Conservation (phyloP, 1,140 invertebrate genomes). For the Gryllus bimaculatus region DNA sequence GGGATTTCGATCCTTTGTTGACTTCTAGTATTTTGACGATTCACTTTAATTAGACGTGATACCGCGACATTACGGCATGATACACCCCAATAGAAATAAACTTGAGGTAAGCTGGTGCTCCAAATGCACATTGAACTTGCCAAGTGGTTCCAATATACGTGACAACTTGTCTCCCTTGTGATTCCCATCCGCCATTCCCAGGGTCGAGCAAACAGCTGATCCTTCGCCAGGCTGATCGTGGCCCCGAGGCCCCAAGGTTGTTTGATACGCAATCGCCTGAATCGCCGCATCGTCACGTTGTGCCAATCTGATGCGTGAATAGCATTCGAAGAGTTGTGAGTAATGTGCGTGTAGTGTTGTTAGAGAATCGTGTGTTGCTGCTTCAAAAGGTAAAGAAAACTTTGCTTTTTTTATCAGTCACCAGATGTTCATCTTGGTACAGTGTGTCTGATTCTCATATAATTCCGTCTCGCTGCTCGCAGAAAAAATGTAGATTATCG, state of each 20-base stretch:
- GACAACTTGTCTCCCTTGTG: not conserved
- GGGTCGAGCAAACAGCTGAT: slow-evolving; percentile 19
- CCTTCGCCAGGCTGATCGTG: slow-evolving; percentile 7
- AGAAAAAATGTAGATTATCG: not conserved
- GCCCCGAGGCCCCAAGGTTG: slow-evolving; percentile 9
- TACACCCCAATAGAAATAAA: slow-evolving; percentile 20
- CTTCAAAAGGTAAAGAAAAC: not conserved
- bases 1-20: slow-evolving; percentile 17
- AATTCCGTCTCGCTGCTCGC: not conserved
- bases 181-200: slow-evolving; percentile 12
- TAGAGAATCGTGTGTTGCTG: not conserved
- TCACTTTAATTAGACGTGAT: not conserved
- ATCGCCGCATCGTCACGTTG: not conserved
- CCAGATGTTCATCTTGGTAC: not conserved
- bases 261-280: not conserved
- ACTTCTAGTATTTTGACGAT: not conserved
- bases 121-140: not conserved
- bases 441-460: not conserved
- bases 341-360: not conserved
- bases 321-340: not conserved
- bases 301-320: not conserved
- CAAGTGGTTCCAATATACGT: not conserved
- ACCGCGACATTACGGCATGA: slow-evolving; percentile 9
- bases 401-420: not conserved
- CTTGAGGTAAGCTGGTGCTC: slow-evolving; percentile 16